Evolutionary conservation across 2,797 vertebrate genomes (phyloP).

Genomic region (Sebastes baramenuke): DNA sequence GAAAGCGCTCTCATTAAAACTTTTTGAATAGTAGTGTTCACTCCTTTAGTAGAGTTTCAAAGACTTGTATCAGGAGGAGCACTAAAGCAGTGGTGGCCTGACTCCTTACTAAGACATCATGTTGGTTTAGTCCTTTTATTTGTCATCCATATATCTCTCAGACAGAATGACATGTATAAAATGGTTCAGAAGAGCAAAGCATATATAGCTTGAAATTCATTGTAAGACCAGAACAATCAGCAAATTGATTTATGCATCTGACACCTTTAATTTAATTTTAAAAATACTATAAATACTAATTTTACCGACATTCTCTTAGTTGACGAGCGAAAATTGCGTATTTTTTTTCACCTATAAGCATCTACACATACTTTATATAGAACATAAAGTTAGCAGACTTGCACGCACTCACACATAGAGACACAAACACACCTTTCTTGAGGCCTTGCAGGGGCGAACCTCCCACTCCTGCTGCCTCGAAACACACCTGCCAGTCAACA

Average conservation of each 20-base stretch:
- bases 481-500: constrained; percentile 63
- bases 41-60: no score
- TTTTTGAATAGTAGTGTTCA: no score
- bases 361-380: not conserved
- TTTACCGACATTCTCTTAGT: not conserved
- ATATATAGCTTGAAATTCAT: not conserved
- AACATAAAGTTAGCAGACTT: not conserved
- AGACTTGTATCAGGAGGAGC: no score
- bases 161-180: not conserved
- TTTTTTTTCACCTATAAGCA: not conserved
- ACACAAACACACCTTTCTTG: constrained; percentile 25
- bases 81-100: no score
- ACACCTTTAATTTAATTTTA: not conserved
- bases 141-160: not conserved
- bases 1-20: not conserved
- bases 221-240: not conserved
- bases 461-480: constrained; percentile 43
- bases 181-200: not conserved
- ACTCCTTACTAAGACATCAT: not conserved
- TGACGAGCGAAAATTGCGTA: not conserved
- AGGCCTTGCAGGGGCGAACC: constrained; percentile 29
- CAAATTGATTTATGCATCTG: no score
- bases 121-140: not conserved
- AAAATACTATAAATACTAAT: not conserved
- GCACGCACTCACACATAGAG: not conserved